phyloP scores from a whole-genome alignment of 1,140 invertebrate species.

The Littorina saxatilis region DNA sequence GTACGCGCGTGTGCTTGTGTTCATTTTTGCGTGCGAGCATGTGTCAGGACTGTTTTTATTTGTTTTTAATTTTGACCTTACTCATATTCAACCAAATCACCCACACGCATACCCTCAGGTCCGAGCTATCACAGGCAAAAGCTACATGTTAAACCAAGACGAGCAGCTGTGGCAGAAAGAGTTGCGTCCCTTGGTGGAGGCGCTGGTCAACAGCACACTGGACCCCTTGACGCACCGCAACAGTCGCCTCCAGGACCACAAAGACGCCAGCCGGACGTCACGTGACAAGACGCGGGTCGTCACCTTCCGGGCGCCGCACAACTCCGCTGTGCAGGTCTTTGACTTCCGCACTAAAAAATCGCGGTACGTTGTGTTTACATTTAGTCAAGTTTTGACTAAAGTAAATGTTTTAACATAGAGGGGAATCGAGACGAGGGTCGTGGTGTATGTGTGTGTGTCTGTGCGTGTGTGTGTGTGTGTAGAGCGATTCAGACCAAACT shows the following conservation, averaged over 20 bases:
- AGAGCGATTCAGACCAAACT: too few species aligned
- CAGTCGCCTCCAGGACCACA: conserved; percentile 34
- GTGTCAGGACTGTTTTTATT: neutral
- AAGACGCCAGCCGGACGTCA: conserved; percentile 30
- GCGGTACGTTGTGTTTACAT: conserved; percentile 67
- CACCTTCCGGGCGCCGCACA: conserved; percentile 78
- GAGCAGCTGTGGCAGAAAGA: conserved; percentile 79
- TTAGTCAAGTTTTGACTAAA: too few species aligned
- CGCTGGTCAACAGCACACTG: conserved; percentile 66
- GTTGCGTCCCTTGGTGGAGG: conserved; percentile 74
- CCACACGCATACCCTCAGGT: too few species aligned
- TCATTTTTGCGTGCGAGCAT: neutral
- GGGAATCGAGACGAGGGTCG: too few species aligned
- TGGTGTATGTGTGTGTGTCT: too few species aligned
- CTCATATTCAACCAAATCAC: neutral
- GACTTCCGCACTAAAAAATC: conserved; percentile 79
- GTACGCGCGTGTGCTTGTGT: neutral
- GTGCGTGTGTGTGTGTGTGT: too few species aligned
- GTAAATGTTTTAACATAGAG: too few species aligned
- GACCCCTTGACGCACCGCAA: conserved; percentile 77
- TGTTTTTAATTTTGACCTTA: neutral
- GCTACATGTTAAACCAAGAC: conserved; percentile 79
- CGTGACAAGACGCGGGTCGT: conserved; percentile 75
- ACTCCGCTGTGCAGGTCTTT: conserved; percentile 79
- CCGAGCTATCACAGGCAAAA: conserved; percentile 76